Percentiles rank a stretch among this genome's conserved stretches.
These are phyloP conservation scores for Pseudorhombus dupliciocellatus DNA, from an alignment of 2,113 vertebrate genomes.

Conservation along the genomic window DNA sequence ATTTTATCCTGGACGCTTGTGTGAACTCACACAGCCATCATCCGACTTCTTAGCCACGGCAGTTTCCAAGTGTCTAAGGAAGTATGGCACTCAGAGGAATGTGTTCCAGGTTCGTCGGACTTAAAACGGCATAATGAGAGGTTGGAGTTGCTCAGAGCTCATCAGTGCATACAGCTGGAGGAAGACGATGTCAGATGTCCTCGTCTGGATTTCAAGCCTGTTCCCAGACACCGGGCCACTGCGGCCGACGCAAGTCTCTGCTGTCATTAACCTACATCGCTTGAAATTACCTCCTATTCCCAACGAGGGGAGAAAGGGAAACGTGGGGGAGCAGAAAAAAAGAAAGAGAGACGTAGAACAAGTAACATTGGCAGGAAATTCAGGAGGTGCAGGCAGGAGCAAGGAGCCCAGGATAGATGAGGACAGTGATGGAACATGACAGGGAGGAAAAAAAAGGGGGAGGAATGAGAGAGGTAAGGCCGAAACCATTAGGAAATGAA, in stretches of 20 bases:
- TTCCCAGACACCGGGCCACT: conserved; percentile 62
- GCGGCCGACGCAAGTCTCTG: conserved; percentile 64
- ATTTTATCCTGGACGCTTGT: conserved; percentile 13
- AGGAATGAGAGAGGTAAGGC: conserved; percentile 43
- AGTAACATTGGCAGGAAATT: conserved; percentile 34
- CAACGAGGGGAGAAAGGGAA: conserved; percentile 45
- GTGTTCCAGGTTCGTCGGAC: conserved; percentile 17
- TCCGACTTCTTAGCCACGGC: not conserved
- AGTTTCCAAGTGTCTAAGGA: conserved; percentile 8
- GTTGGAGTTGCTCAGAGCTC: conserved; percentile 40
- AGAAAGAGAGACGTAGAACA: conserved; percentile 20
- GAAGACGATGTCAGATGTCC: conserved; percentile 64
- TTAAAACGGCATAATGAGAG: conserved; percentile 41
- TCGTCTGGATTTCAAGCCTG: conserved; percentile 62
- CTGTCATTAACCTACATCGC: conserved; percentile 79
- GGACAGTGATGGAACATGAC: conserved; percentile 61
- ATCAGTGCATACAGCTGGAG: conserved; percentile 28
- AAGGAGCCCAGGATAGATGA: conserved; percentile 55
- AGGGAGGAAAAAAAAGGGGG: conserved; percentile 28
- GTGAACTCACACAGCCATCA: conserved; percentile 5
- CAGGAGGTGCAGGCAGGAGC: conserved; percentile 28
- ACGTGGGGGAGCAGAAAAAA: conserved; percentile 10
- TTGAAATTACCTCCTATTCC: conserved; percentile 73
- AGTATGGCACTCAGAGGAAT: conserved; percentile 16
- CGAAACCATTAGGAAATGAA: conserved; percentile 71